Percentiles rank a stretch among this genome's conserved stretches.
Conservation (phyloP, 2,797 vertebrate species). For the Neoniphon sammara region DNA sequence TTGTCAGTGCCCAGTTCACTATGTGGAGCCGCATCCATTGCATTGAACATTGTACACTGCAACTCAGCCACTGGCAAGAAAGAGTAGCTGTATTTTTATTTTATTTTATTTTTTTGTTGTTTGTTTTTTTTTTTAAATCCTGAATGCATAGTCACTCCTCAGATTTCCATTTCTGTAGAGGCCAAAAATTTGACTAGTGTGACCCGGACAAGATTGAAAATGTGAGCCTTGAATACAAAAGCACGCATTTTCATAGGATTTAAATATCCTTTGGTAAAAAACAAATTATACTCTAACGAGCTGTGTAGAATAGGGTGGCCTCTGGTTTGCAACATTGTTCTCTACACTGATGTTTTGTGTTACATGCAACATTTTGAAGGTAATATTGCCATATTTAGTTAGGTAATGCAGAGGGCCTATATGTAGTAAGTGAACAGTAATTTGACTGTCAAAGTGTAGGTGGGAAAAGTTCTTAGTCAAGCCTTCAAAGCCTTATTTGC, state of each 20-base stretch:
- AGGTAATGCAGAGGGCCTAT: too few species aligned
- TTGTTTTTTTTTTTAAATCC: background rate
- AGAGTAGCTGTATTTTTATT: background rate
- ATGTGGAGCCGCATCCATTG: conserved; percentile 7
- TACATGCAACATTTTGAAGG: too few species aligned
- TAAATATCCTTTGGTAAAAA: conserved; percentile 27
- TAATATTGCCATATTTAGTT: too few species aligned
- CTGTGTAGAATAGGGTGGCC: background rate
- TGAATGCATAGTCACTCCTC: background rate
- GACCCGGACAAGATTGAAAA: conserved; percentile 16
- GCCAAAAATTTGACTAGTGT: conserved; percentile 47
- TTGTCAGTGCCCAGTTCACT: conserved; percentile 46
- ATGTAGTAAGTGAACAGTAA: background rate
- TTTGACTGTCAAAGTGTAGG: conserved; percentile 54
- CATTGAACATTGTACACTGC: background rate
- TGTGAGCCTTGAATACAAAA: background rate
- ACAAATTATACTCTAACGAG: background rate
- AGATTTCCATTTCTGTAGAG: conserved; percentile 6
- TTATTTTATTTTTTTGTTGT: too few species aligned
- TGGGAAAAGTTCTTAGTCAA: background rate
- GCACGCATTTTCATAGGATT: conserved; percentile 59
- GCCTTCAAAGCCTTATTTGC: conserved; percentile 17
- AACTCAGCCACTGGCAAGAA: background rate
- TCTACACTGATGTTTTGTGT: too few species aligned
- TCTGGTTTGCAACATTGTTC: too few species aligned